These are phyloP conservation scores for Polydrusus tereticollis DNA, from an alignment of 2,888 invertebrate genomes.

Conservation along the genomic window DNA sequence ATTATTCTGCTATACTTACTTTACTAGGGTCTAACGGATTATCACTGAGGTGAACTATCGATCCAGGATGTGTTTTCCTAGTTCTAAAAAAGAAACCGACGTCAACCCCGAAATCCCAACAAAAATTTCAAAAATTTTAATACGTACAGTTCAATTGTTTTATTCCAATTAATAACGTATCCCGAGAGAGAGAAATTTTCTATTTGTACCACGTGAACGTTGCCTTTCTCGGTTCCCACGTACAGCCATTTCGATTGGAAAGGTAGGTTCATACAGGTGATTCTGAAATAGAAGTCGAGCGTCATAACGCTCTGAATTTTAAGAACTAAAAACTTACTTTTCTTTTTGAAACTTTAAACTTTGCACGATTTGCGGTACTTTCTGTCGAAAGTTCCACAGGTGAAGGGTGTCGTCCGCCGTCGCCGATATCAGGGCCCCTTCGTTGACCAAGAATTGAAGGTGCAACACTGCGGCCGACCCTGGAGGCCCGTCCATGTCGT, in stretches of 20 bases:
- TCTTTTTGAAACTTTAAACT: slow-evolving; percentile 97
- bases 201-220: slow-evolving; percentile 97
- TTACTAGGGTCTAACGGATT: slow-evolving; percentile 97
- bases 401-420: slow-evolving; percentile 97
- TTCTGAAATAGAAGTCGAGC: slow-evolving; percentile 70
- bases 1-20: slow-evolving; percentile 79
- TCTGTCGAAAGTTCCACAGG: slow-evolving; percentile 97
- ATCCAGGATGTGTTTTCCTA: slow-evolving; percentile 95
- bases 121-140: slow-evolving; percentile 6
- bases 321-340: slow-evolving; percentile 75
- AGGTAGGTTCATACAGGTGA: slow-evolving; percentile 94
- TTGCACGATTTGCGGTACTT: slow-evolving; percentile 94
- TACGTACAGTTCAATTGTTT: slow-evolving; percentile 99
- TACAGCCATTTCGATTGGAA: slow-evolving; percentile 99
- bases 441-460: slow-evolving; percentile 95
- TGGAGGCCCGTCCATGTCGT: slow-evolving; percentile 74
- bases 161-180: slow-evolving; percentile 99
- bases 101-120: no score
- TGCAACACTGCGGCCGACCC: slow-evolving; percentile 85
- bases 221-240: slow-evolving; percentile 97
- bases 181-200: slow-evolving; percentile 97
- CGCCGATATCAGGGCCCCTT: slow-evolving; percentile 95
- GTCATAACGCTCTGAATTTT: neutral
- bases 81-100: slow-evolving; percentile 82
- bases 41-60: slow-evolving; percentile 96